These are phyloP conservation scores for Ypsolopha scabrella DNA, from an alignment of 2,888 invertebrate genomes.

Conservation along the genomic window DNA sequence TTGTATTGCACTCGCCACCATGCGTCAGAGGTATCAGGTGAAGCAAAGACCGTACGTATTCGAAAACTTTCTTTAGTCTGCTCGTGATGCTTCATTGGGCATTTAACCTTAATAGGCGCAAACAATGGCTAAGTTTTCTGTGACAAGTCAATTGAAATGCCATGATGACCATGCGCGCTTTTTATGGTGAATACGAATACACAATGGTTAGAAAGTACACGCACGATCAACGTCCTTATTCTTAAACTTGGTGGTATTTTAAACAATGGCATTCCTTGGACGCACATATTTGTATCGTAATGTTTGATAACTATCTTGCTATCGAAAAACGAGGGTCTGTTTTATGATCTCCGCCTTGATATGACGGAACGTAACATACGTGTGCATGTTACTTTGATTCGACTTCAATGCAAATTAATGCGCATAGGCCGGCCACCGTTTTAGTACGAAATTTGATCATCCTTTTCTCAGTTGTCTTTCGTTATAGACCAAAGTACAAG, in stretches of 20 bases:
- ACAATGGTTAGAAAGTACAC: constrained; percentile 46
- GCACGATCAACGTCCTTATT: constrained; percentile 16
- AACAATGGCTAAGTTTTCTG: constrained; percentile 12
- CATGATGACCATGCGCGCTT: constrained; percentile 27
- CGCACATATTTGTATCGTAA: constrained; percentile 5
- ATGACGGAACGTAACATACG: too few relatives aligned
- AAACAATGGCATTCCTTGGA: constrained; percentile 47
- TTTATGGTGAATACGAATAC: constrained; percentile 20
- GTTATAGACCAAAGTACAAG: too few relatives aligned
- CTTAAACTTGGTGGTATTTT: constrained; percentile 21
- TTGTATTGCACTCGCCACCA: constrained; percentile 14
- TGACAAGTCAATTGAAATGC: constrained; percentile 26
- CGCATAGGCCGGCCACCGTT: too few relatives aligned
- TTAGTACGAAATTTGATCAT: too few relatives aligned
- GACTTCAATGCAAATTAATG: too few relatives aligned
- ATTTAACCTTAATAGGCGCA: not conserved
- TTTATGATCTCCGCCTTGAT: too few relatives aligned
- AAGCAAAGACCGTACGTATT: constrained; percentile 63
- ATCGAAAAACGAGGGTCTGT: too few relatives aligned
- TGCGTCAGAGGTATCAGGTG: constrained; percentile 65
- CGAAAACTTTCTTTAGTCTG: not conserved
- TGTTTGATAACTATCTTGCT: too few relatives aligned
- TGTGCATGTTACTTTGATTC: too few relatives aligned
- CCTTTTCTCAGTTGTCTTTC: too few relatives aligned
- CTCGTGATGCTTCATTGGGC: not conserved